phyloP scores from a whole-genome alignment of 2,888 invertebrate genomes.

The Trilocha varians region DNA sequence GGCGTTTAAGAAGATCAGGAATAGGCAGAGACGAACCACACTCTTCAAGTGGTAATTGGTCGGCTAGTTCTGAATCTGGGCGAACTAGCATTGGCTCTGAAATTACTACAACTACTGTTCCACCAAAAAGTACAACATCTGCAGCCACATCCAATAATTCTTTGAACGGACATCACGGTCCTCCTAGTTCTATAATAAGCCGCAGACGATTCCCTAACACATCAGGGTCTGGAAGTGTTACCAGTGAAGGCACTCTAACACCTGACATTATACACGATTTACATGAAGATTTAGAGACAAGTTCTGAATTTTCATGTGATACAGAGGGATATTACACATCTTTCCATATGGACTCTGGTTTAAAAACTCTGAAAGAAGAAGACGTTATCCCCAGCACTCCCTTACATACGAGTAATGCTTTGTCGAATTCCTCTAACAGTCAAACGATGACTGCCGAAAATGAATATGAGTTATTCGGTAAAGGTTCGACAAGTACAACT shows the following conservation, averaged over 20 bases:
- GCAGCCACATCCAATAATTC: conserved; percentile 81
- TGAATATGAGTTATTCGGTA: conserved; percentile 92
- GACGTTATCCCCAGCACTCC: conserved; percentile 77
- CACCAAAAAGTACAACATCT: conserved; percentile 79
- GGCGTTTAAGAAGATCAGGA: conserved; percentile 78
- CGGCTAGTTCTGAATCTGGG: conserved; percentile 92
- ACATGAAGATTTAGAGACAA: conserved; percentile 88
- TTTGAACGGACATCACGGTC: conserved; percentile 75
- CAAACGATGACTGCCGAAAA: conserved; percentile 85
- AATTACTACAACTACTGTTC: conserved; percentile 79
- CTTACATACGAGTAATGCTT: conserved; percentile 79
- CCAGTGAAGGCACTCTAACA: conserved; percentile 88
- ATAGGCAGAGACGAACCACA: conserved; percentile 85
- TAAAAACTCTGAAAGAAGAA: conserved; percentile 87
- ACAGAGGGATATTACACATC: conserved; percentile 98
- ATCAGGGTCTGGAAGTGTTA: conserved; percentile 87
- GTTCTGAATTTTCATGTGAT: conserved; percentile 95
- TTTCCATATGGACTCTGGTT: conserved; percentile 95
- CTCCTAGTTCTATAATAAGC: conserved; percentile 80
- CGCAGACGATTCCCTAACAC: conserved; percentile 79
- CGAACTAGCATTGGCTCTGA: conserved; percentile 89
- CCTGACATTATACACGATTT: conserved; percentile 87
- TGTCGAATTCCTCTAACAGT: conserved; percentile 80
- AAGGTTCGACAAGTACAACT: conserved; percentile 91
- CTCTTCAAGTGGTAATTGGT: conserved; percentile 96